These are phyloP conservation scores for Erebia palarica DNA, from an alignment of 2,888 invertebrate species.

Conservation along the genomic window DNA sequence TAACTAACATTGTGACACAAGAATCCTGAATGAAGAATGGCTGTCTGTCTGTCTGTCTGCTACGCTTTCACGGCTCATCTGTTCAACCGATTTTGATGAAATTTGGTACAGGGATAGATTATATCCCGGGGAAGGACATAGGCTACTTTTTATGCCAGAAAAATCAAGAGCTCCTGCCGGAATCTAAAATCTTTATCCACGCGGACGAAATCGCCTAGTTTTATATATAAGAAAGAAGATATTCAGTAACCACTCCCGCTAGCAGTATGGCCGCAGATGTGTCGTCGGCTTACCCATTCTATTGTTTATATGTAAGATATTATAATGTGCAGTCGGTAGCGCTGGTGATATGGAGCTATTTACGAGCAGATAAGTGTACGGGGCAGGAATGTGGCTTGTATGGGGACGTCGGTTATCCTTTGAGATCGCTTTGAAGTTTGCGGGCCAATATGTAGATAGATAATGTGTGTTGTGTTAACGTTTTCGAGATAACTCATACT, in stretches of 20 bases:
- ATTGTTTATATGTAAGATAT: slow-evolving; percentile 75
- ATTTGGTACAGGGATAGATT: too few species aligned
- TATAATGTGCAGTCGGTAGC: slow-evolving; percentile 78
- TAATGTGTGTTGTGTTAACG: slow-evolving; percentile 8
- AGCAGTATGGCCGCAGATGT: slow-evolving; percentile 42
- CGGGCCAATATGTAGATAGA: slow-evolving; percentile 8
- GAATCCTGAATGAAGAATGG: too few species aligned
- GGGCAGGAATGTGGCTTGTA: slow-evolving; percentile 51
- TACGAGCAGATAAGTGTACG: slow-evolving; percentile 67
- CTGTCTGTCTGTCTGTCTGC: too few species aligned
- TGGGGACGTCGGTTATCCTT: slow-evolving; percentile 37
- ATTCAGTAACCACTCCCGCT: slow-evolving; percentile 46
- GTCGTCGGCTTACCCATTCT: slow-evolving; percentile 69
- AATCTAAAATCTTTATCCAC: too few species aligned
- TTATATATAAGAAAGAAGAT: too few species aligned
- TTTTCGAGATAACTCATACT: neutral
- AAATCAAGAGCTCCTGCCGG: too few species aligned
- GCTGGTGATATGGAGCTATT: slow-evolving; percentile 68
- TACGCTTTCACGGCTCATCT: too few species aligned
- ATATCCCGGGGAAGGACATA: too few species aligned
- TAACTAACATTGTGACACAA: too few species aligned
- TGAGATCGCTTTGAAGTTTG: slow-evolving; percentile 34
- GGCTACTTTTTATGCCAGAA: too few species aligned
- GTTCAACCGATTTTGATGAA: too few species aligned
- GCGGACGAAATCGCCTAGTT: too few species aligned